phyloP scores from a whole-genome alignment of 2,888 invertebrate species.

The Xylocampa areola region DNA sequence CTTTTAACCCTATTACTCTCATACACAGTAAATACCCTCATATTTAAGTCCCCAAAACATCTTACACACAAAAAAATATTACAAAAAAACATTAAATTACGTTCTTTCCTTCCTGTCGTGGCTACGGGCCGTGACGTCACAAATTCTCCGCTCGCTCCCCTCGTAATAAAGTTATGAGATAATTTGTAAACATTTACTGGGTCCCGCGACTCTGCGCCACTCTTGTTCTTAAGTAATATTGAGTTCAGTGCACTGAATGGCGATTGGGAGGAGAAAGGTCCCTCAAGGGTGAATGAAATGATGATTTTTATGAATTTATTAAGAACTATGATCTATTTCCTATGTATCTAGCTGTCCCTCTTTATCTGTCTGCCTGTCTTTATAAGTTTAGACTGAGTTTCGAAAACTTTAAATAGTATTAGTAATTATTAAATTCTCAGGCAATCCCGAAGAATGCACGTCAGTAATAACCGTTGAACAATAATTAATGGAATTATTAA shows the following conservation, averaged over 20 bases:
- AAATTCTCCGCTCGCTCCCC: slow-evolving; percentile 29
- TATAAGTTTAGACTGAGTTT: too few relatives aligned
- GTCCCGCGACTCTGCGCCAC: slow-evolving; percentile 15
- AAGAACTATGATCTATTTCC: too few relatives aligned
- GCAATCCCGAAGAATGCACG: too few relatives aligned
- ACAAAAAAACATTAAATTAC: slow-evolving; percentile 25
- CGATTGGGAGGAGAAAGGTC: slow-evolving; percentile 7
- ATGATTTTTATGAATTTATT: slow-evolving; percentile 1
- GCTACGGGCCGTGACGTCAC: slow-evolving; percentile 37
- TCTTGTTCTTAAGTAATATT: slow-evolving; percentile 33
- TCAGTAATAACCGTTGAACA: too few relatives aligned
- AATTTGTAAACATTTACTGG: slow-evolving; percentile 53
- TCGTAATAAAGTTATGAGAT: slow-evolving; percentile 44
- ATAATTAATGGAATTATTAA: too few relatives aligned
- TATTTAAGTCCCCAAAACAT: slow-evolving; percentile 10
- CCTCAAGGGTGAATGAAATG: slow-evolving; percentile 7
- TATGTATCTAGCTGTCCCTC: too few relatives aligned
- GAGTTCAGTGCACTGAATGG: slow-evolving; percentile 13
- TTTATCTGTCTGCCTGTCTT: too few relatives aligned
- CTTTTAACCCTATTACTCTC: not conserved
- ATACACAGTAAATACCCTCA: not conserved
- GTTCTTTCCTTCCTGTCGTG: not conserved
- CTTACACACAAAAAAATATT: slow-evolving; percentile 12
- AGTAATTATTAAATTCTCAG: too few relatives aligned
- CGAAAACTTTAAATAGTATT: too few relatives aligned